Evolutionary conservation across 1,140 invertebrate species (phyloP).

Genomic region (Ladona fulva): DNA sequence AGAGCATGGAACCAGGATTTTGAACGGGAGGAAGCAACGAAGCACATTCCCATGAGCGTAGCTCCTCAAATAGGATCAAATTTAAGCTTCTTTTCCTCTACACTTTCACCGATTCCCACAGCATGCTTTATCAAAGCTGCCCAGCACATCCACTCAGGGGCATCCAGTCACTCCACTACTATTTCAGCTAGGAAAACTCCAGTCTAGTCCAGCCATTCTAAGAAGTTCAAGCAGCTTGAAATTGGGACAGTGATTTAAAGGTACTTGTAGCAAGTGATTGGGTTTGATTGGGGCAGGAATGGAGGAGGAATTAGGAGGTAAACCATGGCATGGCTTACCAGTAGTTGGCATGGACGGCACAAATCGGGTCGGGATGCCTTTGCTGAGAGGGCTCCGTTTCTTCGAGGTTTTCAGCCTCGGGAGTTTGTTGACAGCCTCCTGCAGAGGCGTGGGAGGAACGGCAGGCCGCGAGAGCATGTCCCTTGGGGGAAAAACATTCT

Average conservation of each 20-base stretch:
- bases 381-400: slow-evolving; percentile 11
- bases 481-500: slow-evolving; percentile 10
- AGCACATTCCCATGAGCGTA: background rate
- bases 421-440: slow-evolving; percentile 1
- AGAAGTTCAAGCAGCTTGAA: slow-evolving; percentile 15
- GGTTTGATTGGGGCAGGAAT: background rate
- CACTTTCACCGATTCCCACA: slow-evolving; percentile 17
- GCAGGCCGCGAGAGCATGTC: background rate
- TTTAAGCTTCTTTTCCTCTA: slow-evolving; percentile 14
- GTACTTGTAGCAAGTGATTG: background rate
- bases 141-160: background rate
- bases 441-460: background rate
- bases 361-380: slow-evolving; percentile 12
- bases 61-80: background rate
- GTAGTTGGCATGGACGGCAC: background rate
- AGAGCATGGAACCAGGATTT: background rate
- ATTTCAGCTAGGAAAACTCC: slow-evolving; percentile 5
- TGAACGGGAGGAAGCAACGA: background rate
- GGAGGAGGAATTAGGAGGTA: slow-evolving; percentile 12
- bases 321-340: background rate
- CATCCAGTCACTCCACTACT: slow-evolving; percentile 16
- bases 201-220: slow-evolving; percentile 13
- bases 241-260: background rate
- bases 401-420: slow-evolving; percentile 13
- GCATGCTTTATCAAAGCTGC: slow-evolving; percentile 15